Evolutionary conservation across 1,140 invertebrate species (phyloP).

Genomic region (Bombyx mori): ASM3026992v2 NC_085134.1:568001-568500

Average conservation of each 20-base stretch:
- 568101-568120: too few species aligned
- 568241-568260: not conserved
- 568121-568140: too few species aligned
- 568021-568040: conserved; percentile 94
- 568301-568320: conserved; percentile 88
- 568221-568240: not conserved
- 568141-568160: too few species aligned
- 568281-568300: conserved; percentile 87
- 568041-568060: conserved; percentile 89
- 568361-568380: conserved; percentile 85
- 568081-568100: too few species aligned
- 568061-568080: conserved; percentile 77
- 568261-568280: conserved; percentile 3
- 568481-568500: not conserved
- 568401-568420: conserved; percentile 77
- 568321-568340: conserved; percentile 83
- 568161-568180: too few species aligned
- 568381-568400: conserved; percentile 80
- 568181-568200: too few species aligned
- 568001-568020: conserved; percentile 88
- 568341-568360: conserved; percentile 90
- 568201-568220: too few species aligned
- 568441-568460: conserved; percentile 84
- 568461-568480: conserved; percentile 79
- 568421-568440: conserved; percentile 85